phyloP scores from a whole-genome alignment of 2,113 vertebrate species.

The Parus major region DNA sequence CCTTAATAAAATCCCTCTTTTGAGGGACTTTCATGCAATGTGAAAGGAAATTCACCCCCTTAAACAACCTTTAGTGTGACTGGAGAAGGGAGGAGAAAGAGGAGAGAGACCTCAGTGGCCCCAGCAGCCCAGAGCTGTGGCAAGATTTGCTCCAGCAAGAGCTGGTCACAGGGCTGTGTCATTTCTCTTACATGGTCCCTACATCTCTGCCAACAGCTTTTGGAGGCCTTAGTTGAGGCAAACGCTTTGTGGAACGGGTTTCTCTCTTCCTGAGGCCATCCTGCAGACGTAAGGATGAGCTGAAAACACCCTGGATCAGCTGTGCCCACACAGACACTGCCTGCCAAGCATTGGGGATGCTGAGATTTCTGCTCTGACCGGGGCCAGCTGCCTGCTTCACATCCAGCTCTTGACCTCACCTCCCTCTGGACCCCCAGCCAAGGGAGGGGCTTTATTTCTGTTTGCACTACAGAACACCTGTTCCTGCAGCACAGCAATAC shows the following conservation, averaged over 20 bases:
- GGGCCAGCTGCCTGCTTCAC: neutral
- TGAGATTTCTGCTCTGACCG: neutral
- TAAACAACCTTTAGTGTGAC: neutral
- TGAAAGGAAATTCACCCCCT: neutral
- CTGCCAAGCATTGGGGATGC: neutral
- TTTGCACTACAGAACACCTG: neutral
- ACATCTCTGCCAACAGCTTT: neutral
- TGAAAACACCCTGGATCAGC: neutral
- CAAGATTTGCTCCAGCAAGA: neutral
- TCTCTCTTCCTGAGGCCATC: neutral
- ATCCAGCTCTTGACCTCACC: conserved; percentile 19
- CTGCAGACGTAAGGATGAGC: neutral
- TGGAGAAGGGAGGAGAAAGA: neutral
- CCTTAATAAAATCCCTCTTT: neutral
- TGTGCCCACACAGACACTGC: neutral
- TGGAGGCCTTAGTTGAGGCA: neutral
- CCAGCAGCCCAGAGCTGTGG: neutral
- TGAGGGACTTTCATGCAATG: neutral
- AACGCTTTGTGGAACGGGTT: neutral
- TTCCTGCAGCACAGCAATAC: neutral
- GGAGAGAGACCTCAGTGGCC: neutral
- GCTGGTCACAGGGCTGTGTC: neutral
- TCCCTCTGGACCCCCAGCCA: neutral
- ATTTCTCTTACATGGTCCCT: fast-evolving
- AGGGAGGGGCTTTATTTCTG: neutral